phyloP scores from a whole-genome alignment of 2,797 vertebrate genomes.

The Sphaeramia orbicularis region DNA sequence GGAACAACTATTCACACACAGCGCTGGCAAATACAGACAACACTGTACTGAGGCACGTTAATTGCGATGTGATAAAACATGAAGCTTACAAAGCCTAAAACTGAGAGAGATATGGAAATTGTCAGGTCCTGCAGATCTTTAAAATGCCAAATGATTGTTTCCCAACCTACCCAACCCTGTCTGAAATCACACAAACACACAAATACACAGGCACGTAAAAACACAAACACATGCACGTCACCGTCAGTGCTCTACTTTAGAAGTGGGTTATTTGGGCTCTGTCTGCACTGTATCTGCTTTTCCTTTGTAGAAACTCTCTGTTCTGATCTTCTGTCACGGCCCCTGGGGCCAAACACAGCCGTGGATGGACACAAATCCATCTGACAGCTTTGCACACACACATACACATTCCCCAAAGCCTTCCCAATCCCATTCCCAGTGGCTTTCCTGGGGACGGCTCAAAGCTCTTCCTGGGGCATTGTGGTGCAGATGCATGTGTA shows the following conservation, averaged over 20 bases:
- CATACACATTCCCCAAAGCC: constrained; percentile 45
- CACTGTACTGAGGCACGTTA: not conserved
- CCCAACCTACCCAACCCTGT: not conserved
- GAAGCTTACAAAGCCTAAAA: not conserved
- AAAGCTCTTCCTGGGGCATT: constrained; percentile 60
- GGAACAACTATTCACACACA: not conserved
- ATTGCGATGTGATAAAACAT: not conserved
- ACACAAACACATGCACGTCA: constrained; percentile 5
- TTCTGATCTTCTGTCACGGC: constrained; percentile 73
- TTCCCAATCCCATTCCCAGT: constrained; percentile 61
- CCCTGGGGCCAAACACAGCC: constrained; percentile 65
- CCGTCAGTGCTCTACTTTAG: constrained; percentile 69
- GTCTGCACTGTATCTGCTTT: constrained; percentile 63
- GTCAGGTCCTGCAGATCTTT: constrained; percentile 27
- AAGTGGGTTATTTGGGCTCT: constrained; percentile 71
- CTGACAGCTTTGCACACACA: constrained; percentile 72
- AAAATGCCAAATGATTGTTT: constrained; percentile 31
- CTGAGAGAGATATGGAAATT: constrained; percentile 10
- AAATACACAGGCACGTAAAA: no score
- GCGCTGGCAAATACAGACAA: not conserved
- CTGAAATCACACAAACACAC: no score
- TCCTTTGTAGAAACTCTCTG: constrained; percentile 72
- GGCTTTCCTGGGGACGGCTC: constrained; percentile 64
- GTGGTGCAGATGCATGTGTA: constrained; percentile 58
- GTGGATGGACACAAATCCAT: constrained; percentile 79